Conservation (phyloP, 1,140 invertebrate genomes). For the Laodelphax striatellus region DNA sequence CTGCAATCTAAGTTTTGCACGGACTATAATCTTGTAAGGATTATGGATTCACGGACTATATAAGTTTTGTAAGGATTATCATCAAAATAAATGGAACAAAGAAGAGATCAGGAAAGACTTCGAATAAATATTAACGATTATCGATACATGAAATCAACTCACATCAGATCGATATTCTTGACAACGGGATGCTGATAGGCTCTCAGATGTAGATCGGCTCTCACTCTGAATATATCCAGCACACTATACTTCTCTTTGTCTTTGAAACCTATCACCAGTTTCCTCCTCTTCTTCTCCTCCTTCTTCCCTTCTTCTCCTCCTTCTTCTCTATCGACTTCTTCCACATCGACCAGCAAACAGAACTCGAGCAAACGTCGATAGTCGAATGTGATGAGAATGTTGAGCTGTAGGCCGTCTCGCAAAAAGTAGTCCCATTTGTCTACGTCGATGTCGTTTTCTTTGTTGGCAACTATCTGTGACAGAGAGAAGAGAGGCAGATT, state of each 20-base stretch:
- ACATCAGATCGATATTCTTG: constrained; percentile 23
- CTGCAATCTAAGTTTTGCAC: too few species aligned
- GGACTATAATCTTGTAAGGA: too few species aligned
- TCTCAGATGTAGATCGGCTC: constrained; percentile 20
- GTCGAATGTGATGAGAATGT: constrained; percentile 21
- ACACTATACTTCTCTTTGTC: constrained; percentile 20
- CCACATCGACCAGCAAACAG: constrained; percentile 11
- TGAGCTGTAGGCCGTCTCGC: constrained; percentile 37
- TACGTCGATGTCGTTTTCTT: constrained; percentile 50
- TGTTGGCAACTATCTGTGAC: constrained; percentile 50
- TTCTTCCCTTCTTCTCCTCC: background rate
- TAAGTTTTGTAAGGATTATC: too few species aligned
- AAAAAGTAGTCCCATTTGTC: constrained; percentile 62
- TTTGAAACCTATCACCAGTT: constrained; percentile 16
- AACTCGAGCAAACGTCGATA: constrained; percentile 19
- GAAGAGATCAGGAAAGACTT: too few species aligned
- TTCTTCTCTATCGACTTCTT: background rate
- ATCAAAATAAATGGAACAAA: too few species aligned
- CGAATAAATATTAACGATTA: too few species aligned
- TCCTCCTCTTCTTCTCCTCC: background rate
- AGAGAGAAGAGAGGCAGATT: constrained; percentile 9
- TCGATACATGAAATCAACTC: too few species aligned
- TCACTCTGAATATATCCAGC: constrained; percentile 21
- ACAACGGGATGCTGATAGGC: constrained; percentile 23
- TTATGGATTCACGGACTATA: too few species aligned